Conservation (phyloP, 2,888 invertebrate genomes). For the Cantharis rustica region DNA sequence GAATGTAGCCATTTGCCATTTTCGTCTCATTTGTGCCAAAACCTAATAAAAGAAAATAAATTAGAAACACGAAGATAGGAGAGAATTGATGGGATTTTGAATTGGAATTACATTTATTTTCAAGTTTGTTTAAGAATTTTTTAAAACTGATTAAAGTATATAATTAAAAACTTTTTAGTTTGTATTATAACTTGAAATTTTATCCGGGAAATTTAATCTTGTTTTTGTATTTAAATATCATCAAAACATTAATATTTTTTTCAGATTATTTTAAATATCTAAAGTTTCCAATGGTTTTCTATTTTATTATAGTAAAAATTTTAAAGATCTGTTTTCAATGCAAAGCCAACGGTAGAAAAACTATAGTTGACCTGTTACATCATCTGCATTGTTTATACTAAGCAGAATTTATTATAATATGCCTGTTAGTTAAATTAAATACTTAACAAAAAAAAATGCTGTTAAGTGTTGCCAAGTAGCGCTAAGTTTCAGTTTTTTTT, state of each 20-base stretch:
- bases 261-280: not conserved
- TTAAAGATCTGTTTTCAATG: too few species aligned
- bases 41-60: slow-evolving; percentile 56
- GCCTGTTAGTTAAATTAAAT: too few species aligned
- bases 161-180: not conserved
- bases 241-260: not conserved
- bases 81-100: not conserved
- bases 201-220: not conserved
- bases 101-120: not conserved
- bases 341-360: too few species aligned
- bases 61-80: not conserved
- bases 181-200: not conserved
- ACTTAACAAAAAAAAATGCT: too few species aligned
- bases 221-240: not conserved
- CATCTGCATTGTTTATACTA: too few species aligned
- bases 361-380: too few species aligned
- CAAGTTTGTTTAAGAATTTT: not conserved
- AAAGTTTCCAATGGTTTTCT: not conserved
- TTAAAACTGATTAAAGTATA: not conserved
- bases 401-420: too few species aligned
- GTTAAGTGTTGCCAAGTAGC: too few species aligned
- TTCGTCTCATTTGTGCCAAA: slow-evolving; percentile 80
- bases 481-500: too few species aligned
- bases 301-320: too few species aligned
- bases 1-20: slow-evolving; percentile 76